These are phyloP conservation scores for Epinephelus coioides DNA, from an alignment of 2,797 vertebrate genomes.

Conservation along the genomic window DNA sequence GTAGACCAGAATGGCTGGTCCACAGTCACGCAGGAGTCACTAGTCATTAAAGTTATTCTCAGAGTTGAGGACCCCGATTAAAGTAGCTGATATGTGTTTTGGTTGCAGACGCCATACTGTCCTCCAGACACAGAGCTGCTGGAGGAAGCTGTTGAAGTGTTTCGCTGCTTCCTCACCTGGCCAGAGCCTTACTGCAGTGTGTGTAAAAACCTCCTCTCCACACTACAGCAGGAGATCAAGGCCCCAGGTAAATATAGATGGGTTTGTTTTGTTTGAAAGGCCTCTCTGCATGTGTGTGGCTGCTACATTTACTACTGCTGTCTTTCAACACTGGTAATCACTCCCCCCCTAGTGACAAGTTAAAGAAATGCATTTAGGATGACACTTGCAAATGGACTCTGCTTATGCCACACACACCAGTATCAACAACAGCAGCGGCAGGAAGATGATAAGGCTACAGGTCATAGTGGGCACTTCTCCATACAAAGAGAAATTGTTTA, in stretches of 20 bases:
- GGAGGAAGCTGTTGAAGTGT: constrained; percentile 87
- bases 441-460: constrained; percentile 23
- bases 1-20: background rate
- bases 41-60: background rate
- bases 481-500: constrained; percentile 1
- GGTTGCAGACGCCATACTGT: constrained; percentile 90
- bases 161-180: constrained; percentile 94
- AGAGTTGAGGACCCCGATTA: background rate
- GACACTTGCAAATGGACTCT: accelerated
- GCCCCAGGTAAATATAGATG: constrained; percentile 88
- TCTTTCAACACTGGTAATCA: background rate
- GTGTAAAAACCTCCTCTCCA: constrained; percentile 90
- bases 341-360: constrained; percentile 64
- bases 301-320: background rate
- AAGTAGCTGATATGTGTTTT: constrained; percentile 20
- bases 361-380: constrained; percentile 29
- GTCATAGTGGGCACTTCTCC: constrained; percentile 39
- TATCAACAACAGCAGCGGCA: background rate
- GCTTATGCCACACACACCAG: background rate
- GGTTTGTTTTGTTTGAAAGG: background rate
- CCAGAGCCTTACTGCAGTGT: constrained; percentile 93
- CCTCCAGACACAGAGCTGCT: constrained; percentile 89
- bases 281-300: background rate
- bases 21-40: background rate
- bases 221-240: constrained; percentile 91